Percentiles rank a stretch among this genome's conserved stretches.
Evolutionary conservation across 2,888 invertebrate genomes (phyloP).

Genomic region (Melinaea menophilus): DNA sequence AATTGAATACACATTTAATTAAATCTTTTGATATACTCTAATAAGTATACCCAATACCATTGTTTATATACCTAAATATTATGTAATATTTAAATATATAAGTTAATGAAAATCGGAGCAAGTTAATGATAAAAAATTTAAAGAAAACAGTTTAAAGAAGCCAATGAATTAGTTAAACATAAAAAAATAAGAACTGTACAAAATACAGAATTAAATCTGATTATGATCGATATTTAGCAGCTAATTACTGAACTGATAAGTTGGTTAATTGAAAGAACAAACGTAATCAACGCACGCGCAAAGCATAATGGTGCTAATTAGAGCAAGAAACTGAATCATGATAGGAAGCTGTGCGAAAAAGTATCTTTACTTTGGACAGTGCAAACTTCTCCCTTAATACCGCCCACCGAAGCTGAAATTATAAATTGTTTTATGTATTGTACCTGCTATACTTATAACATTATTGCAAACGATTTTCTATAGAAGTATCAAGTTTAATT

Average conservation of each 20-base stretch:
- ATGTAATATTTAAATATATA: too few species aligned
- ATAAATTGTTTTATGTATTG: background rate
- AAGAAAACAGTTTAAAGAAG: conserved; percentile 12
- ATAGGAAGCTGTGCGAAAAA: conserved; percentile 61
- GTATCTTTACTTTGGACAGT: conserved; percentile 69
- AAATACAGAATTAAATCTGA: conserved; percentile 12
- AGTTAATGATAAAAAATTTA: background rate
- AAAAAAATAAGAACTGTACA: conserved; percentile 11
- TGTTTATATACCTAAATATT: too few species aligned
- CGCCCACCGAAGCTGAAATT: conserved; percentile 76
- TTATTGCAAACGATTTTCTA: conserved; percentile 6
- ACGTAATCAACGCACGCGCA: conserved; percentile 56
- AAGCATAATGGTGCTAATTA: conserved; percentile 60
- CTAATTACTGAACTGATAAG: conserved; percentile 38
- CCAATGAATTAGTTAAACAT: conserved; percentile 9
- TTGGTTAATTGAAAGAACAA: conserved; percentile 60
- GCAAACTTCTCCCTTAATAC: conserved; percentile 67
- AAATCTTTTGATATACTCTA: too few species aligned
- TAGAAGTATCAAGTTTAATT: conserved; percentile 10
- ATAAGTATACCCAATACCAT: too few species aligned
- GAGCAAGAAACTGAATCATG: conserved; percentile 67
- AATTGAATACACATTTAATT: too few species aligned
- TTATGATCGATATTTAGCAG: conserved; percentile 28
- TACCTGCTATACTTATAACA: background rate
- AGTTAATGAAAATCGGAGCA: too few species aligned